Base-by-base conservation (phyloP, 2,797 vertebrate species). In the Diplodus puntazzo region DNA sequence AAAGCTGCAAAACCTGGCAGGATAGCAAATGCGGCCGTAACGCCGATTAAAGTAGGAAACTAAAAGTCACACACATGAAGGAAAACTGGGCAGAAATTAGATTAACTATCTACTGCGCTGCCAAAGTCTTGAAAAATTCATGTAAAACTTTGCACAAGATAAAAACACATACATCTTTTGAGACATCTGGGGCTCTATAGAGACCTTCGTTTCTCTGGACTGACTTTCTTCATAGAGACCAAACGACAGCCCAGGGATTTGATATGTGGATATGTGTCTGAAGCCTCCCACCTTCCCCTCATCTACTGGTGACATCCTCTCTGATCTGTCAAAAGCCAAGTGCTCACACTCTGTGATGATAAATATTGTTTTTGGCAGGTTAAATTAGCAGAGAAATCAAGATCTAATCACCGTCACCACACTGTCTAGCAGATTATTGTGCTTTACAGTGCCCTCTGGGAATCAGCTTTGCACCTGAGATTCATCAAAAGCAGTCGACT, bases 341-440 rank as follows among this genome's bases (percentile, higher is more conserved):
- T 62, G 10, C 42, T 62, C 69, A 57, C 27, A 63, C 27, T 49
- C 58, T 59, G 65, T 52, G 60, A 49, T 75, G 67, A 66, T 54
- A 59, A 69, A 75, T 66, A 66, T 59, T 78, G 76, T 60, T 34
- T 25, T 54, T 66, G 61, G 54, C 48, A 53, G 16, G 39, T 53
- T 39, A 59, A 60, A 53, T 45, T 59, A 78, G 42, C n/a, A 3
- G 21, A 52, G 25, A 69, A 55, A 69, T 64, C 60, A 13, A 23
- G 23, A 58, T 53, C 48, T 54, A 39, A 65, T 71, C 39, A 50
- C 54, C 34, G 46, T 58, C 67, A 27, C 23, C 14, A 21, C 1
- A 1, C 20, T 13, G 6, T 16, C 50, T 57, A 52, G 25, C 62
- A 60, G 39, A 39, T 10, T 39, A 39, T 39, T 39, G 39, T 39